Evolutionary conservation across 2,797 vertebrate genomes (phyloP).

Genomic region (Propithecus deckenii): DNA sequence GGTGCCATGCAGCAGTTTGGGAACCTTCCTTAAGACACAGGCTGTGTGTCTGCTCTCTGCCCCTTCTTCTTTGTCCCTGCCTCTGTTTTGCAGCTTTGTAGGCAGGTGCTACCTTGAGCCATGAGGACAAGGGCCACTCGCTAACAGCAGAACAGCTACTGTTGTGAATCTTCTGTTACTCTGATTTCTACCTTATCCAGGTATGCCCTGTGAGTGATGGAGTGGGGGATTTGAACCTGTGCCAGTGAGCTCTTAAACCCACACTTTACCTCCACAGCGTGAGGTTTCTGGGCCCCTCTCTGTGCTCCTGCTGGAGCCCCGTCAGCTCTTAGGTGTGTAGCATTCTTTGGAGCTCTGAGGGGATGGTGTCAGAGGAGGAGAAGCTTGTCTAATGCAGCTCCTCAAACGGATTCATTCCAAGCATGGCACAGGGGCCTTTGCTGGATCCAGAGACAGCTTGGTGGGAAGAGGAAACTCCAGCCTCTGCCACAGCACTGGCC

Average conservation of each 20-base stretch:
- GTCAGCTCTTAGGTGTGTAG: background rate
- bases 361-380: background rate
- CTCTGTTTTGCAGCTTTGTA: background rate
- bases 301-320: background rate
- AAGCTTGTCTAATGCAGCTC: background rate
- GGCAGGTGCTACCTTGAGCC: background rate
- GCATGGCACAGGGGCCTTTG: background rate
- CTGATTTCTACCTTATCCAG: background rate
- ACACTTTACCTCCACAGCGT: background rate
- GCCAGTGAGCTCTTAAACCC: background rate
- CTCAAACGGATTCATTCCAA: background rate
- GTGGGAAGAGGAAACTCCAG: background rate
- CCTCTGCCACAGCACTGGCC: background rate
- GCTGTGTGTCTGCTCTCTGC: background rate
- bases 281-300: background rate
- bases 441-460: background rate
- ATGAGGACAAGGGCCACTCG: background rate
- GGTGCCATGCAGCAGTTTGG: accelerated
- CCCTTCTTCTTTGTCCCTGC: background rate
- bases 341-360: background rate
- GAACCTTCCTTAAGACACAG: background rate
- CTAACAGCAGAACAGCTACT: background rate
- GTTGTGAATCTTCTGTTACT: background rate
- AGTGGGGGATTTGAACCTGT: background rate
- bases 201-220: background rate